Evolutionary conservation across 2,797 vertebrate species (phyloP), one percentile per base, ranked within the genome.

Genomic region (Pitangus sulphuratus): DNA sequence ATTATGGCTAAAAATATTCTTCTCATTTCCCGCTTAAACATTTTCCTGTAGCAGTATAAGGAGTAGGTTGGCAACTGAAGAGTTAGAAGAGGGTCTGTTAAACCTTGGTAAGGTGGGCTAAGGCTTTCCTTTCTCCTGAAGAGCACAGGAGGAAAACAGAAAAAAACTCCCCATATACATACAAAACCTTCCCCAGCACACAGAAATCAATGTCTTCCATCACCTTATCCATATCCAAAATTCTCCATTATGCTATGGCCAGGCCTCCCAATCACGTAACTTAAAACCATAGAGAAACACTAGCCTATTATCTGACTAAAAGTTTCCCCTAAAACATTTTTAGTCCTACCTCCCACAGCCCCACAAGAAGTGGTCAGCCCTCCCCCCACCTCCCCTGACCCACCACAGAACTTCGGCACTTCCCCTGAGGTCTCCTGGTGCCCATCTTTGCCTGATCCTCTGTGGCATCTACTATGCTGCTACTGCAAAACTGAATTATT

Each of bases 201-300:
- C 7, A 86, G 57, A 81, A 68, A 53, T 4, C 19, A 8, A 15
- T 31, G 44, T 42, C 14, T 90, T 22, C 8, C 22, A 37, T 45
- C 65, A 60, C 18, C 22, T 81, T 35, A 70, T 3, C 25, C 11
- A 20, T 3, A 84, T 10, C 15, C 58, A 76, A 37, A 61, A 11
- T 9, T 86, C 35, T 31, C 30, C 12, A 2, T 9, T 25, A 68
- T 68, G n/a, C 28, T 39, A 39, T 10, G 26, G 58, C 16, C 40
- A 71, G 6, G 4, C 4, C 28, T 68, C 40, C 33, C 33, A 60
- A 15, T 2, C 1, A 4, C 3, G 11, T 40, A 62, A 2, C 7
- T 37, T 69, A 61, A 75, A 47, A 15, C 25, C 31, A 28, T 17
- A 48, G 11, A 58, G 15, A 86, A 58, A 56, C 35, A 45, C 8